A percentile compares a stretch with the other conserved stretches of the same genome.
These are phyloP conservation scores for Pristis pectinata DNA, from an alignment of 2,797 vertebrate genomes.

Conservation along the genomic window DNA sequence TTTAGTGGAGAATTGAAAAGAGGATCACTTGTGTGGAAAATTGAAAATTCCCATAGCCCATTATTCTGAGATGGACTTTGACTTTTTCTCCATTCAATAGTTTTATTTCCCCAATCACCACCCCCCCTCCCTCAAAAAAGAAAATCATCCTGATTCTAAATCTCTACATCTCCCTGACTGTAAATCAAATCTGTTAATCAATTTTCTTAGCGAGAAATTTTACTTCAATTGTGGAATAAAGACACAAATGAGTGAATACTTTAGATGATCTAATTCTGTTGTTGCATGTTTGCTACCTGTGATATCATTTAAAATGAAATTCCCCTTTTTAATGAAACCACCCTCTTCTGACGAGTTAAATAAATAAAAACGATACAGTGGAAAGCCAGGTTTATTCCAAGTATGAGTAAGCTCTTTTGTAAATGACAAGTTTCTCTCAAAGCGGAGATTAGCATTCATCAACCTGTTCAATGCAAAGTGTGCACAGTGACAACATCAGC, in stretches of 20 bases:
- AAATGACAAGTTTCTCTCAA: background rate
- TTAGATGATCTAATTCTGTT: background rate
- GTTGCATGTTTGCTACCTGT: background rate
- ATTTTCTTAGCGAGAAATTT: background rate
- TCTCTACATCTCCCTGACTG: too few relatives aligned
- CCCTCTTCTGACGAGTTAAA: background rate
- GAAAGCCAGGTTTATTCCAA: background rate
- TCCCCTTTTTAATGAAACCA: background rate
- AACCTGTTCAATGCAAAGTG: background rate
- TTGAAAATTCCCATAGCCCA: background rate
- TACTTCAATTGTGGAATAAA: background rate
- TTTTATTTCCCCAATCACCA: background rate
- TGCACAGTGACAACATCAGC: background rate
- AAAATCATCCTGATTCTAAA: background rate
- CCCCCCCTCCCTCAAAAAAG: background rate
- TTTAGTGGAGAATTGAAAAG: background rate
- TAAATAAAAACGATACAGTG: background rate
- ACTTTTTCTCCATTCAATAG: background rate
- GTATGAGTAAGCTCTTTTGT: background rate
- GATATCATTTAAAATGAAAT: background rate
- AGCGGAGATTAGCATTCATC: background rate
- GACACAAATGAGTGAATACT: background rate
- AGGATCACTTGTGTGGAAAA: background rate
- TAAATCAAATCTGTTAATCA: background rate
- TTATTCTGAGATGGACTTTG: background rate